Conservation (phyloP, 2,888 invertebrate genomes). For the Perizoma flavofasciatum region DNA sequence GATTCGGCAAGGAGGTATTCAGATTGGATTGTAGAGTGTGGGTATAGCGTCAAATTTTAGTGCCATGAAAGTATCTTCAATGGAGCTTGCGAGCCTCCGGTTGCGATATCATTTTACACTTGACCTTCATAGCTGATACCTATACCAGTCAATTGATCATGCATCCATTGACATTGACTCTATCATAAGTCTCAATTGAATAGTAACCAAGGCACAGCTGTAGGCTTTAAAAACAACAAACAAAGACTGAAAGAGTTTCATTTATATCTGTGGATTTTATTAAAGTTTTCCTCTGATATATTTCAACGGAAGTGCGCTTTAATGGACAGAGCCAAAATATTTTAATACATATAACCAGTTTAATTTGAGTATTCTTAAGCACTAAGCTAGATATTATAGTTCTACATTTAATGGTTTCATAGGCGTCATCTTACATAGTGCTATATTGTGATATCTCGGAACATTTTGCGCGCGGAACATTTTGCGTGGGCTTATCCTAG, state of each 20-base stretch:
- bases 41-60: constrained; percentile 75
- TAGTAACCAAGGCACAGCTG: constrained; percentile 2
- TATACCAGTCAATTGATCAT: constrained; percentile 26
- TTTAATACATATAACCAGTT: constrained; percentile 31
- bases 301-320: constrained; percentile 30
- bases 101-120: constrained; percentile 68
- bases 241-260: background rate
- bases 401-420: constrained; percentile 43
- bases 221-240: background rate
- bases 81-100: constrained; percentile 51
- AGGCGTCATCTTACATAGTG: constrained; percentile 34
- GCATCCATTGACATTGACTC: constrained; percentile 10
- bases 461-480: constrained; percentile 45
- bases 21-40: constrained; percentile 47
- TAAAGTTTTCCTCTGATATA: constrained; percentile 3
- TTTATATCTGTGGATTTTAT: constrained; percentile 1
- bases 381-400: constrained; percentile 17
- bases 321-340: constrained; percentile 46
- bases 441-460: constrained; percentile 54
- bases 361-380: constrained; percentile 9
- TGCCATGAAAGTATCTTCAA: constrained; percentile 63
- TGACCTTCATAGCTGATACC: constrained; percentile 54
- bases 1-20: constrained; percentile 48
- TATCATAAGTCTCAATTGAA: constrained; percentile 9
- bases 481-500: constrained; percentile 40